Evolutionary conservation across 1,140 invertebrate species (phyloP).

Genomic region (Campoletis sonorensis): DNA sequence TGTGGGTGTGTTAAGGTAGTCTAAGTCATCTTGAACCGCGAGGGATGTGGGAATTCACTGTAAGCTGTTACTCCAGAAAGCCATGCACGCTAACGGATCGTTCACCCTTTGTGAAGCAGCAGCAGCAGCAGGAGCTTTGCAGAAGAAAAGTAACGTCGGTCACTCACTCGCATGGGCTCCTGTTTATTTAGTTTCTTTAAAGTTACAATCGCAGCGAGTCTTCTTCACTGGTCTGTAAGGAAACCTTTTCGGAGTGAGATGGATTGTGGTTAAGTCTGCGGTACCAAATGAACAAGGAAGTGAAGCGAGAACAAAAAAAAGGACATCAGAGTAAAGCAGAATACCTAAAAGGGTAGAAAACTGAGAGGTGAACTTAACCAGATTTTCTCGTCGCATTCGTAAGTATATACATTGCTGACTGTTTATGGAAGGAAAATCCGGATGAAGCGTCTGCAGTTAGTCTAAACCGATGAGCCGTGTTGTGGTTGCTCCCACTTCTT

Average conservation of each 20-base stretch:
- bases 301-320: neutral
- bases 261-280: constrained; percentile 1
- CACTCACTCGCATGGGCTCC: constrained; percentile 32
- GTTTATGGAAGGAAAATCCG: neutral
- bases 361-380: neutral
- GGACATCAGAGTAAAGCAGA: neutral
- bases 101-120: constrained; percentile 31
- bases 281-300: neutral
- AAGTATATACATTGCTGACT: constrained; percentile 1
- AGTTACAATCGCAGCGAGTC: constrained; percentile 1
- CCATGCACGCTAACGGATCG: constrained; percentile 49
- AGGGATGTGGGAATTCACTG: constrained; percentile 40
- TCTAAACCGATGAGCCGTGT: neutral
- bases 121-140: no score
- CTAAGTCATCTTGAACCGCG: constrained; percentile 19
- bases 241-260: neutral
- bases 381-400: constrained; percentile 27
- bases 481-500: neutral
- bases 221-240: neutral
- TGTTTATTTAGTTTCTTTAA: constrained; percentile 39
- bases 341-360: neutral
- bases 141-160: constrained; percentile 50
- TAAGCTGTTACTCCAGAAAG: constrained; percentile 52
- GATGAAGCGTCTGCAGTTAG: neutral
- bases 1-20: neutral